phyloP scores from a whole-genome alignment of 92 coral and sea anemone genomes.

The Phenganax marumi region DNA sequence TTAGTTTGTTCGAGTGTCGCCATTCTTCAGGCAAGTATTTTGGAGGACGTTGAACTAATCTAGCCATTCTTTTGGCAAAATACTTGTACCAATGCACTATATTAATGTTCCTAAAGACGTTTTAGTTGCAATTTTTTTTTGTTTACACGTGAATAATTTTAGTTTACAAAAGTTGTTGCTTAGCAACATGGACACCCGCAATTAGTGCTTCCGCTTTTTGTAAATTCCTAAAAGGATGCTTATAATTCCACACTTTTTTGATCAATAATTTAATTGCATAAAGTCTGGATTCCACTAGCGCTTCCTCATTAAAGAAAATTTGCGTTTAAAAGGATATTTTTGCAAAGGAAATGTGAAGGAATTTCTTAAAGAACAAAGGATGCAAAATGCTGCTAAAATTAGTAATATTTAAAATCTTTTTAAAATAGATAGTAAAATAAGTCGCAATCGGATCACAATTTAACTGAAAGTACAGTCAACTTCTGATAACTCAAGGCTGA shows the following conservation, averaged over 20 bases:
- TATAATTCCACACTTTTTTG: not conserved
- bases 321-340: too few relatives aligned
- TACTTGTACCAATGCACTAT: not conserved
- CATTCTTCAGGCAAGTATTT: constrained; percentile 96
- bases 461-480: too few relatives aligned
- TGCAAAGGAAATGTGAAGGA: too few relatives aligned
- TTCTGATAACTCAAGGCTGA: too few relatives aligned
- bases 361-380: too few relatives aligned
- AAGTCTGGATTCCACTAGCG: too few relatives aligned
- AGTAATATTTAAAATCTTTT: too few relatives aligned
- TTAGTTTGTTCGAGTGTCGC: constrained; percentile 84
- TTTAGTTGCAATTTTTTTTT: not conserved
- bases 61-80: constrained; percentile 67
- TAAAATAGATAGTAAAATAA: too few relatives aligned
- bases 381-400: too few relatives aligned
- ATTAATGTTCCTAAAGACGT: not conserved
- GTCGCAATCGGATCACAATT: too few relatives aligned
- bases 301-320: too few relatives aligned
- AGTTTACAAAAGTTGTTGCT: constrained; percentile 45
- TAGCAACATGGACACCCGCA: constrained; percentile 50
- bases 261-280: too few relatives aligned
- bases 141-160: constrained; percentile 1
- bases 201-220: constrained; percentile 12
- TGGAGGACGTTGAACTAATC: constrained; percentile 92
- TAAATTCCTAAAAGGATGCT: not conserved